phyloP scores from a whole-genome alignment of 2,113 vertebrate genomes.

The Plecotus auritus region DNA sequence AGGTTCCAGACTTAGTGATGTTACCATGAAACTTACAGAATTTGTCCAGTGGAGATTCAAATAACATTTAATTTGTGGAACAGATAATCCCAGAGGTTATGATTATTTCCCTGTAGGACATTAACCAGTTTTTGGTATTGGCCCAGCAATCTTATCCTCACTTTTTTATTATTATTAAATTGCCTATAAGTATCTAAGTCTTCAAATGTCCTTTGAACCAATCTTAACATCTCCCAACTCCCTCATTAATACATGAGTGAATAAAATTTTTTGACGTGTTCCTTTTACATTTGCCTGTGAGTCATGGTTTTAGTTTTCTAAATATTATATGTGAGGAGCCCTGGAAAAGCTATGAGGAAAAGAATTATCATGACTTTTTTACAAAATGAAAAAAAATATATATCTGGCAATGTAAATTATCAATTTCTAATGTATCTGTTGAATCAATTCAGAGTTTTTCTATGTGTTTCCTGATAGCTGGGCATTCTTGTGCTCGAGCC shows the following conservation, averaged over 20 bases:
- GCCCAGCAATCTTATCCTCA: neutral
- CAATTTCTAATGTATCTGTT: neutral
- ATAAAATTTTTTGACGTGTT: conserved; percentile 12
- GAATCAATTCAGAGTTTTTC: neutral
- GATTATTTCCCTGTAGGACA: neutral
- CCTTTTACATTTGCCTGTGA: conserved; percentile 10
- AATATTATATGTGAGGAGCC: neutral
- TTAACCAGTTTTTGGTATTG: conserved; percentile 11
- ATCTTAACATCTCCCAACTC: neutral
- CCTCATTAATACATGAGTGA: neutral
- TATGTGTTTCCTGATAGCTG: neutral
- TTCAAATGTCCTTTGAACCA: conserved; percentile 5
- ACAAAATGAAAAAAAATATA: neutral
- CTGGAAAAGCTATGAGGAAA: neutral
- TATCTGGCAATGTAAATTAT: neutral
- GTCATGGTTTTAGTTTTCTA: conserved; percentile 44
- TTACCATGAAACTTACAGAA: neutral
- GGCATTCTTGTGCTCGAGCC: neutral
- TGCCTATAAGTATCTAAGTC: neutral
- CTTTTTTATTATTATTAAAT: conserved; percentile 2
- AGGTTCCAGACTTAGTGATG: neutral
- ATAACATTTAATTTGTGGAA: neutral
- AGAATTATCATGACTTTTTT: neutral
- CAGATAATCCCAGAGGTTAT: neutral
- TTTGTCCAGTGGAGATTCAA: neutral